Conservation (phyloP, 2,113 vertebrate genomes). For the Chionodraco myersi region DNA sequence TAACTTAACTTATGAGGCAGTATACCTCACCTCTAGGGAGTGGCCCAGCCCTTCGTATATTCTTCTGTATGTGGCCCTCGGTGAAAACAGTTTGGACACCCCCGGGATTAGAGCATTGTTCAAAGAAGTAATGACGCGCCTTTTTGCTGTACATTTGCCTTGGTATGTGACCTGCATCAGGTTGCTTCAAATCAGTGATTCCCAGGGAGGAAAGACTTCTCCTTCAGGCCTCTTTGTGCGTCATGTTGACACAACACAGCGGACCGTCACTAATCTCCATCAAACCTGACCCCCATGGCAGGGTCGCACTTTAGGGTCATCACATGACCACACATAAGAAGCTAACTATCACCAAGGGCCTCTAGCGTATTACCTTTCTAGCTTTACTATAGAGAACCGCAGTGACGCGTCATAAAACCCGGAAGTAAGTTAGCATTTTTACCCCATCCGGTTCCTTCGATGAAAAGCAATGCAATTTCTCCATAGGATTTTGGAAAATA, state of each 20-base stretch:
- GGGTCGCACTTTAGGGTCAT: constrained; percentile 58
- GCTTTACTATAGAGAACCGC: neutral
- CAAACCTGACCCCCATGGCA: constrained; percentile 56
- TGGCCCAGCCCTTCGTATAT: no score
- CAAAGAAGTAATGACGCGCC: neutral
- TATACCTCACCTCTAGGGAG: no score
- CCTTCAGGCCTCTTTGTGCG: constrained; percentile 15
- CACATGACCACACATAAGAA: constrained; percentile 64
- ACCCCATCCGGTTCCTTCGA: no score
- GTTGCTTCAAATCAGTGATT: constrained; percentile 26
- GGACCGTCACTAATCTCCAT: constrained; percentile 67
- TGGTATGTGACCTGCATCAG: constrained; percentile 21
- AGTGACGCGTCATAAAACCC: no score
- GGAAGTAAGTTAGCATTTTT: no score
- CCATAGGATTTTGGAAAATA: no score
- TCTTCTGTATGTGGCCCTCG: no score
- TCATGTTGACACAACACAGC: constrained; percentile 78
- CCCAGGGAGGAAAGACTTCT: constrained; percentile 41
- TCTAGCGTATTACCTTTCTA: constrained; percentile 6
- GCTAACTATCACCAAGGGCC: constrained; percentile 39
- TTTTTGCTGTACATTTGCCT: constrained; percentile 9
- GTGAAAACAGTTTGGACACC: no score
- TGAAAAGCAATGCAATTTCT: no score
- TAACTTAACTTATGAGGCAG: no score
- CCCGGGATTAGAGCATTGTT: neutral